Conservation (phyloP, 2,113 vertebrate genomes). For the Cervus canadensis region DNA sequence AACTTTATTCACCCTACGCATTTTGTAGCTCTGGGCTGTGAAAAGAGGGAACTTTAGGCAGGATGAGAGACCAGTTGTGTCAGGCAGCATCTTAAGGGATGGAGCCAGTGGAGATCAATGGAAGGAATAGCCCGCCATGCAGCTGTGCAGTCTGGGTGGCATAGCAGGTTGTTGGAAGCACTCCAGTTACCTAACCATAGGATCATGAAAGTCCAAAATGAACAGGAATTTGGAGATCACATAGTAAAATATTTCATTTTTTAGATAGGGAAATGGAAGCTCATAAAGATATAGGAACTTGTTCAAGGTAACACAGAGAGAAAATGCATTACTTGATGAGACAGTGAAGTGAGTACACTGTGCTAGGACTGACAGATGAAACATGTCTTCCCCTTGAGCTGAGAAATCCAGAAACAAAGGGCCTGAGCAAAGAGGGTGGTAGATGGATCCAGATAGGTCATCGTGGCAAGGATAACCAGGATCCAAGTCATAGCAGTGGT, state of each 20-base stretch:
- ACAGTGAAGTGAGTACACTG: neutral
- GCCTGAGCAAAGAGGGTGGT: neutral
- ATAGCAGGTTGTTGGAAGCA: neutral
- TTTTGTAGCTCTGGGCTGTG: neutral
- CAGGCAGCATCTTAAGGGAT: neutral
- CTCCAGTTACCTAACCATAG: neutral
- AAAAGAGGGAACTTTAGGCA: neutral
- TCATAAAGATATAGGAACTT: neutral
- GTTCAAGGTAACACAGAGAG: neutral
- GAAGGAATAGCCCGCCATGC: neutral
- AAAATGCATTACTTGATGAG: neutral
- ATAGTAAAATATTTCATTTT: neutral
- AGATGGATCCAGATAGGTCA: neutral
- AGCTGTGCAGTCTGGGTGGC: neutral
- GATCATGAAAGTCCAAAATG: neutral
- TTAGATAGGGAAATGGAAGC: neutral
- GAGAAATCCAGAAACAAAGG: neutral
- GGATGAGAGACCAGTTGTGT: neutral
- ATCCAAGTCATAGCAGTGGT: no score
- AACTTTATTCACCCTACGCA: neutral
- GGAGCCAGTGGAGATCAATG: rapidly evolving
- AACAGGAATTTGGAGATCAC: neutral
- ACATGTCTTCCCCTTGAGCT: neutral
- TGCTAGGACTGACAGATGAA: neutral
- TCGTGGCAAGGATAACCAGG: neutral